These are phyloP conservation scores for Chaetura pelagica DNA, from an alignment of 2,113 vertebrate genomes.

Conservation along the genomic window DNA sequence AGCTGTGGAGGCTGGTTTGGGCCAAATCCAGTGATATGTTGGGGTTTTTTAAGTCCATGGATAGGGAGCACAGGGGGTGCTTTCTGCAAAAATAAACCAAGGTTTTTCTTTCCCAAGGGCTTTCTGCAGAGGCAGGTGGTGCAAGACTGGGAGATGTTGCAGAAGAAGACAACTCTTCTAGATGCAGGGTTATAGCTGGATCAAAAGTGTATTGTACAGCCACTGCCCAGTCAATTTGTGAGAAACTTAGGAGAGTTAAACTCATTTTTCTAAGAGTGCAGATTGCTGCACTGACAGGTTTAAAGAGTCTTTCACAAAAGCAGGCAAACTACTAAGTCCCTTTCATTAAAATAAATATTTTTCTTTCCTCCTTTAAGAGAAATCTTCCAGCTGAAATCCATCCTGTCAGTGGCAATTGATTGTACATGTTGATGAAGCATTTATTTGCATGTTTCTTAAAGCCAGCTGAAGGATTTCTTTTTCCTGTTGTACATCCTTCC, in stretches of 20 bases:
- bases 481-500: not conserved
- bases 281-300: not conserved
- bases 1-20: not conserved
- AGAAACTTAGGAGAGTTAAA: not conserved
- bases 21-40: not conserved
- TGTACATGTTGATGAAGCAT: not conserved
- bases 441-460: not conserved
- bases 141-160: not conserved
- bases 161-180: not conserved
- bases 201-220: not conserved
- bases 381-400: not conserved
- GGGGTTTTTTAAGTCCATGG: not conserved
- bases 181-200: not conserved
- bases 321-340: not conserved
- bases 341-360: not conserved
- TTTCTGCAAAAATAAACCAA: too few species aligned
- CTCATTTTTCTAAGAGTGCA: not conserved
- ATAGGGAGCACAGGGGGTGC: too few species aligned
- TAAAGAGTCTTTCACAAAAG: not conserved
- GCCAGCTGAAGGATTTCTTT: not conserved
- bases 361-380: not conserved
- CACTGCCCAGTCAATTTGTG: not conserved
- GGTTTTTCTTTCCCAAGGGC: not conserved
- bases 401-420: not conserved
- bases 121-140: not conserved